Base-by-base conservation (phyloP, 2,888 invertebrate genomes). In the Oeneis ivallda region DNA sequence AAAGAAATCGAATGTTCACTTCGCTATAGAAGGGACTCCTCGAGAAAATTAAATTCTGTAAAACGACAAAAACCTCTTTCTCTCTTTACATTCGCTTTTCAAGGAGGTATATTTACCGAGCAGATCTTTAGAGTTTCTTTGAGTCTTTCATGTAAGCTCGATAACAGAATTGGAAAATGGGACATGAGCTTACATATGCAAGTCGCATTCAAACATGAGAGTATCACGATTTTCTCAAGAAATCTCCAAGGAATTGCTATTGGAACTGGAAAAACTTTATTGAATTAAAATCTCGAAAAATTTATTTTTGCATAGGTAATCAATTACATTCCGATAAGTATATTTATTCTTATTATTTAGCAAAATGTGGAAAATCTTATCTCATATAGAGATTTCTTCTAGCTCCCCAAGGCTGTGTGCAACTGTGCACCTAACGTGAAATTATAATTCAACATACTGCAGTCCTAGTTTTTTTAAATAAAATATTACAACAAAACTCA, bases 131-230 rank as follows among this genome's bases (percentile, higher is more conserved):
- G 53, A 53, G 53, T 53, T 53, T 47, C 41, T 41, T 47, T 17
- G 19, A 50, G 49, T 50, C 49, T 50, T 47, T n/a, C 37, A 37
- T 49, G 62, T 17, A 39, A 56, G 54, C n/a, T 47, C 47, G 37
- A 56, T 56, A 63, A 37, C 37, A 49, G 45, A 49, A 56, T 39
- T 63, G 45, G 54, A 62, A 63, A 63, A 49, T 63, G 19, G 47
- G 47, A 63, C 56, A 45, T 54, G 15, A 49, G 32, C 34, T 47
- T 50, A 39, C 49, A 37, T 37, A 8, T 47, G 47, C 45, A 59
- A 59, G 47, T 59, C 47, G 17, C 47, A 11, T 58, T 58, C 15
- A 58, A 58, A 58, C 59, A 15, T 32, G 15, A 60, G 39, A 47
- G 58, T 58, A 15, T 47, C 45, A 7, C 26, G 32, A 58, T 45